Evolutionary conservation across 2,797 vertebrate genomes (phyloP).

Genomic region (Lacerta viridis): DNA sequence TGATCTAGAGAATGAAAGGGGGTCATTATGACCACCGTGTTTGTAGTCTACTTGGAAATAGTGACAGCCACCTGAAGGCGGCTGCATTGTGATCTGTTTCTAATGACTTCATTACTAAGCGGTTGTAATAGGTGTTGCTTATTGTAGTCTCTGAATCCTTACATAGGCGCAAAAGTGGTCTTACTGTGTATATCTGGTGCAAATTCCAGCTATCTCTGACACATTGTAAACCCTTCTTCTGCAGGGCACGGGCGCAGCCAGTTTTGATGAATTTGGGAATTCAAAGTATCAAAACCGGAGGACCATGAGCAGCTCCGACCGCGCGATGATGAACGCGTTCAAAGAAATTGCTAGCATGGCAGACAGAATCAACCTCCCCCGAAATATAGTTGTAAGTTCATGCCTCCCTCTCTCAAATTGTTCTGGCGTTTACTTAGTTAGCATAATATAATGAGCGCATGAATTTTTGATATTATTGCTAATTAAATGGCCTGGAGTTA

Average conservation of each 20-base stretch:
- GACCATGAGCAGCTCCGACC: slow-evolving; percentile 98
- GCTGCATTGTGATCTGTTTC: not conserved
- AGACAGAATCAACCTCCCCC: slow-evolving; percentile 98
- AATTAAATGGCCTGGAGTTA: slow-evolving; percentile 80
- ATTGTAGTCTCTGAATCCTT: not conserved
- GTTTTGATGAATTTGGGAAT: slow-evolving; percentile 99
- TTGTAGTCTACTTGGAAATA: not conserved
- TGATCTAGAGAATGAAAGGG: not conserved
- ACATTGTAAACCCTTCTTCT: slow-evolving; percentile 44
- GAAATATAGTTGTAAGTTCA: slow-evolving; percentile 94
- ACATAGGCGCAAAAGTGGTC: not conserved
- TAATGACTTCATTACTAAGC: not conserved
- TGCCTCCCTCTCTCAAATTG: slow-evolving; percentile 63
- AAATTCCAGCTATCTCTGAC: not conserved
- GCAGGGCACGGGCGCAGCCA: slow-evolving; percentile 96
- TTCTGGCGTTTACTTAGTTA: slow-evolving; percentile 75
- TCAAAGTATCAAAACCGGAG: slow-evolving; percentile 98
- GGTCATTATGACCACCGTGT: not conserved
- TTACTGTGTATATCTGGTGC: not conserved
- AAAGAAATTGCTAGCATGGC: slow-evolving; percentile 99
- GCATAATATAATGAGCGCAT: slow-evolving; percentile 78
- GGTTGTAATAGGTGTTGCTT: not conserved
- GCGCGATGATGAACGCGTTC: slow-evolving; percentile 98
- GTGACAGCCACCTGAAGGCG: not conserved
- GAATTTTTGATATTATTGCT: slow-evolving; percentile 80